Base-by-base conservation (phyloP, 2,888 invertebrate species). In the Aleiodes testaceus region DNA sequence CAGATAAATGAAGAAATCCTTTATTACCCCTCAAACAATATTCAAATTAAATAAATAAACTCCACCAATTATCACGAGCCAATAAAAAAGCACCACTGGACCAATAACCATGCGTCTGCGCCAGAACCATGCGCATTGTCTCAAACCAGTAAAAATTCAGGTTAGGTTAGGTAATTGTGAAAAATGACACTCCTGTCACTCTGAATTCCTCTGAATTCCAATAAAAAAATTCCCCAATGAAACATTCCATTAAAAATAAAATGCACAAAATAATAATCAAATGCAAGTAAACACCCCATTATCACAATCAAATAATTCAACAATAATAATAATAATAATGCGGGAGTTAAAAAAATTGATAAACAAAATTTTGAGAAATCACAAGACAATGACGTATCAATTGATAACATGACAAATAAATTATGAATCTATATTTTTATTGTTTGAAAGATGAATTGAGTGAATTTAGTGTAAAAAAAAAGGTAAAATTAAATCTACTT, bases 331-430 rank as follows among this genome's bases (percentile, higher is more conserved):
- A 22, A 22, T 26, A 30, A 55, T 36, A 59, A 59, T 59, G 59
- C 9, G 59, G 59, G 42, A 42, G 42, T 16, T 42, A 59, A 14
- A 7, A 18, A 42, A 59, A 59, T 59, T 59, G 11, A n/a, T 59
- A 7, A 36, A 14, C 9, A 36, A 36, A 59, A 42, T 55, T 9
- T 20, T 9, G 42, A 66, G 44, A 18, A 65, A 64, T 44, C 36
- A 45, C 18, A 22, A 63, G 42, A 63, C 22, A 30, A 70, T 65
- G 47, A 53, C 53, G 26, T 55, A 47, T 55, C 16, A 30, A 18
- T 11, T 45, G 65, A 70, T 64, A 70, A 70, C 69, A 70, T 70
- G 69, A 70, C 30, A 42, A 55, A 70, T 64, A 20, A 26, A 64
- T 47, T 47, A 11, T 16, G 16, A 20, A 59, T 50, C 11, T 50